Percentiles rank a stretch among this genome's conserved stretches.
phyloP scores from a whole-genome alignment of 2,113 vertebrate genomes.

The Xenopus laevis region DNA sequence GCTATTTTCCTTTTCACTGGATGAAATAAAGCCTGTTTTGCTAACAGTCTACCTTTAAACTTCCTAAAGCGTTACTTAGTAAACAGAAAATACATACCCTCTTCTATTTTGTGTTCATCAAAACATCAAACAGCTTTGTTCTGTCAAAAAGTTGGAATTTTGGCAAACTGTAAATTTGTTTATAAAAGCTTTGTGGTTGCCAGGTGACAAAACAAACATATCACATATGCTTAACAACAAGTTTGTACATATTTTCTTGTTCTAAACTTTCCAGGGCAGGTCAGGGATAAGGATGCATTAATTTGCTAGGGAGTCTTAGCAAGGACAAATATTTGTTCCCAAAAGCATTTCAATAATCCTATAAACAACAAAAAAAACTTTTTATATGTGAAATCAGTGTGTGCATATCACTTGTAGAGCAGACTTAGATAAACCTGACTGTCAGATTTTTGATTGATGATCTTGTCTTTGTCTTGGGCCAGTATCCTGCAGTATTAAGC shows the following conservation, averaged over 20 bases:
- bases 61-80: not conserved
- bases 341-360: conserved; percentile 64
- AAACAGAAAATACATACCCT: not conserved
- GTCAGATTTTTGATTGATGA: not conserved
- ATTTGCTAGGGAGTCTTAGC: conserved; percentile 63
- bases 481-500: not conserved
- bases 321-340: conserved; percentile 74
- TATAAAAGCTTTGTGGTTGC: conserved; percentile 69
- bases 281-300: conserved; percentile 64
- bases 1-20: too few relatives aligned
- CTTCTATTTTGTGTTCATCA: conserved; percentile 11
- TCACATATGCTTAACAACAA: conserved; percentile 73
- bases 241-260: conserved; percentile 78
- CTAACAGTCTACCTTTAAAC: too few relatives aligned
- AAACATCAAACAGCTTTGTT: conserved; percentile 58
- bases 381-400: too few relatives aligned
- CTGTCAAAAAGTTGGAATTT: conserved; percentile 66
- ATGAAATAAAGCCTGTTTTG: too few relatives aligned
- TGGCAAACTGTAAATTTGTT: conserved; percentile 66
- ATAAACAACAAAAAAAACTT: too few relatives aligned
- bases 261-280: conserved; percentile 73
- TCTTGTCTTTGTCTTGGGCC: not conserved
- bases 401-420: not conserved
- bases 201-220: conserved; percentile 74
- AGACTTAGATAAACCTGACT: not conserved